Base-by-base conservation (phyloP, 2,888 invertebrate species). In the Caenorhabditis zanzibari region DNA sequence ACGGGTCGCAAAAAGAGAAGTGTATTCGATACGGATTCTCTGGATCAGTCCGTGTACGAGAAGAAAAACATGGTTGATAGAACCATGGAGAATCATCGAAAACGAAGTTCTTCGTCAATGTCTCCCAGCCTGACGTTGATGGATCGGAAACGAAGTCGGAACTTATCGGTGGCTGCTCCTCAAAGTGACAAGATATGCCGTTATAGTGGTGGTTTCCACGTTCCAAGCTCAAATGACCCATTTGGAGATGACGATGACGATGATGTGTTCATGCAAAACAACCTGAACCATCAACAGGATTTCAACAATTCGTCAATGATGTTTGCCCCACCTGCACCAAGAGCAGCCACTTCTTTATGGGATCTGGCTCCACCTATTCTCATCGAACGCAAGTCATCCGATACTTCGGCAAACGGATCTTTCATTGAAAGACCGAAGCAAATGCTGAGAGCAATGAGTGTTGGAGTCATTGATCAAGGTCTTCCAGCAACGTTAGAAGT, bases 401-500 rank as follows among this genome's bases (percentile, higher is more conserved):
- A 80, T 16, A 63, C 44, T 16, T 84, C 84, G 14, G 47, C 61
- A 2, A 81, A 81, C 24, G 75, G 68, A 16, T 76, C 76, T 7
- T 81, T 74, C 32, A 26, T 32, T 9, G 66, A 72, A 28, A 66
- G 58, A 32, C 59, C 58, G 47, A 73, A 73, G 52, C 72, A 59
- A 10, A 71, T 68, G 6, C 2, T 68, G 32, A 41, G 84, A 47
- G 72, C 84, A 12, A 80, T 80, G 76, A 80, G 84, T 24, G 80
- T 81, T 26, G 76, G 76, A 6, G 74, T 66, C 9, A 71, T 80
- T 22, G 75, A 74, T 28, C 7, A 47, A 3, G 73, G 73, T 16
- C 32, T 84, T 9, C 83, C 83, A 12, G n/a, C 54, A 19, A 63
- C 73, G 58, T 28, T 84, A 4, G 84, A 84, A 76, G 84, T 84